Evolutionary conservation across 2,113 vertebrate genomes (phyloP).

Genomic region (Gobius niger): DNA sequence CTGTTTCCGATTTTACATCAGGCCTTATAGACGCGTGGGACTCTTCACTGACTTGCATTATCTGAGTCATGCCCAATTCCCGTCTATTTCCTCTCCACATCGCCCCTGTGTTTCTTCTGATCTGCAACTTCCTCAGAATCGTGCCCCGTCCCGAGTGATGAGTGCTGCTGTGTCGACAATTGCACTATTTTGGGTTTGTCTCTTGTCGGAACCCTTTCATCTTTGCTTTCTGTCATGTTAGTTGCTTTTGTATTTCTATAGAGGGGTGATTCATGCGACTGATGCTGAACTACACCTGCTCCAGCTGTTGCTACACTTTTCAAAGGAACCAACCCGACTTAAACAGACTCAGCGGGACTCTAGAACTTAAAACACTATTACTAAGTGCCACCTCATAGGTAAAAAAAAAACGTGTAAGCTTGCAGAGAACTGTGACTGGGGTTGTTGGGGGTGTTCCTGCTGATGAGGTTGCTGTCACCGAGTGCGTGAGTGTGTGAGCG

Average conservation of each 20-base stretch:
- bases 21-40: constrained; percentile 22
- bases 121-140: constrained; percentile 43
- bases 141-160: constrained; percentile 31
- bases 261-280: constrained; percentile 12
- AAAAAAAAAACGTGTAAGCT: constrained; percentile 12
- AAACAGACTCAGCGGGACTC: too few species aligned
- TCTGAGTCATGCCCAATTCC: constrained; percentile 22
- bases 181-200: constrained; percentile 29
- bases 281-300: background rate
- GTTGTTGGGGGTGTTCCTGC: constrained; percentile 59
- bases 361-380: too few species aligned
- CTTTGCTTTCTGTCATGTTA: constrained; percentile 10
- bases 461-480: constrained; percentile 59
- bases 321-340: too few species aligned
- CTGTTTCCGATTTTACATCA: constrained; percentile 33
- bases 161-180: constrained; percentile 22
- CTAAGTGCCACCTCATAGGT: too few species aligned
- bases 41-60: constrained; percentile 14
- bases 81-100: constrained; percentile 1
- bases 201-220: constrained; percentile 19
- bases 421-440: constrained; percentile 52
- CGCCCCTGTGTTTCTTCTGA: background rate
- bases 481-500: background rate
- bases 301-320: constrained; percentile 2
- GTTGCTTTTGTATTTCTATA: constrained; percentile 12